phyloP scores from a whole-genome alignment of 2,113 vertebrate species.

The Cheilinus undulatus region DNA sequence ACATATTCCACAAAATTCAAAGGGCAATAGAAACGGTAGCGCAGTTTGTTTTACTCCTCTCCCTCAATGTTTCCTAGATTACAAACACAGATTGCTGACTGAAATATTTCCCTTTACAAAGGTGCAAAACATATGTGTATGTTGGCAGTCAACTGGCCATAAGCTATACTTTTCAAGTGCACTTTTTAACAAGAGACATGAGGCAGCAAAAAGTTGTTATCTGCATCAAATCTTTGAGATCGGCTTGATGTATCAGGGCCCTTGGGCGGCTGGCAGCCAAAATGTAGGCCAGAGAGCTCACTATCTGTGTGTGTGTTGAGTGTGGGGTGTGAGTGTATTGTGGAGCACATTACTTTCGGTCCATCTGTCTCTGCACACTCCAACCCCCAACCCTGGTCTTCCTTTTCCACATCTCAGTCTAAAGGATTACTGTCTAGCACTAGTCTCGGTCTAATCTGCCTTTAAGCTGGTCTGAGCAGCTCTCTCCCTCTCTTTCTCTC shows the following conservation, averaged over 20 bases:
- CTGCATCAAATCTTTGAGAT: conserved; percentile 16
- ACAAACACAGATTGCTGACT: background rate
- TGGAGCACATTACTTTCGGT: conserved; percentile 55
- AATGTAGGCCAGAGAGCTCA: conserved; percentile 74
- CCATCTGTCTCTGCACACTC: conserved; percentile 55
- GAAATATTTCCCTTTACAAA: background rate
- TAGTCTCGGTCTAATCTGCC: conserved; percentile 53
- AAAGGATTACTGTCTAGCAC: conserved; percentile 25
- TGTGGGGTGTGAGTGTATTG: conserved; percentile 27
- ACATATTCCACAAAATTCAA: background rate
- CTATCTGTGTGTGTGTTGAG: conserved; percentile 16
- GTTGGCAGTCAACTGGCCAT: background rate
- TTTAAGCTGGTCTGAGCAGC: conserved; percentile 31
- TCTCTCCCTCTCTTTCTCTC: conserved; percentile 48
- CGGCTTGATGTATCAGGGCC: conserved; percentile 50
- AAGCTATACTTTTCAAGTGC: background rate
- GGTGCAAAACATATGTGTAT: background rate
- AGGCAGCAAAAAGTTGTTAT: conserved; percentile 21
- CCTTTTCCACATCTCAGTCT: conserved; percentile 25
- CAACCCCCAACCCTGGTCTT: conserved; percentile 12
- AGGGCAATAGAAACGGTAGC: background rate
- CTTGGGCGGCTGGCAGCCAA: conserved; percentile 32
- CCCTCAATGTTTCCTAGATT: background rate
- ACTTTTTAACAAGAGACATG: background rate
- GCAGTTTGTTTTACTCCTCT: conserved; percentile 1